phyloP scores from a whole-genome alignment of 2,888 invertebrate genomes.

The Zelleria hepariella region DNA sequence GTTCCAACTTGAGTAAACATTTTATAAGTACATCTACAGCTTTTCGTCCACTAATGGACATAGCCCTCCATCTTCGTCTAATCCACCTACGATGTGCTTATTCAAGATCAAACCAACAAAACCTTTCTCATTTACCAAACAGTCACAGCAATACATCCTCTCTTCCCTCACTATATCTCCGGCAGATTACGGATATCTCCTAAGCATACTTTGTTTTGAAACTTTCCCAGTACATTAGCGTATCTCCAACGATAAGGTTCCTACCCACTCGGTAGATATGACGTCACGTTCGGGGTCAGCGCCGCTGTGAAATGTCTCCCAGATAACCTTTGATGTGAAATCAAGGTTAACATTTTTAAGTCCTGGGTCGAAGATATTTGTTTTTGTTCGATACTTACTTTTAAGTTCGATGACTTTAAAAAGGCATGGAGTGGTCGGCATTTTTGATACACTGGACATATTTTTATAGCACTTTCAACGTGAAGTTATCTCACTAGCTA shows the following conservation, averaged over 20 bases:
- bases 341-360: not conserved
- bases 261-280: not conserved
- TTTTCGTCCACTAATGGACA: too few species aligned
- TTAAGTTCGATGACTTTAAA: too few species aligned
- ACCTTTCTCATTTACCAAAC: too few species aligned
- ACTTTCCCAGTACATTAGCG: not conserved
- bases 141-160: not conserved
- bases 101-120: too few species aligned
- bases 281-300: conserved; percentile 1
- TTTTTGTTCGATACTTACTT: not conserved
- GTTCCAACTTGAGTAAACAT: too few species aligned
- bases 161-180: not conserved
- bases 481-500: too few species aligned
- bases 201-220: not conserved
- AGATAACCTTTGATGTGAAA: not conserved
- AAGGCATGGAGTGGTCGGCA: too few species aligned
- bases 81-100: too few species aligned
- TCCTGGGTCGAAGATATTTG: not conserved
- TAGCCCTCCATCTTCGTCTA: too few species aligned
- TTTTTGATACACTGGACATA: too few species aligned
- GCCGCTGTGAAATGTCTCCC: not conserved
- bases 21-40: too few species aligned
- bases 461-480: too few species aligned
- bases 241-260: not conserved
- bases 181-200: not conserved